Base-by-base conservation (phyloP, 53 echinoderm and acorn worm genomes). In the Paelopatides confundens region DNA sequence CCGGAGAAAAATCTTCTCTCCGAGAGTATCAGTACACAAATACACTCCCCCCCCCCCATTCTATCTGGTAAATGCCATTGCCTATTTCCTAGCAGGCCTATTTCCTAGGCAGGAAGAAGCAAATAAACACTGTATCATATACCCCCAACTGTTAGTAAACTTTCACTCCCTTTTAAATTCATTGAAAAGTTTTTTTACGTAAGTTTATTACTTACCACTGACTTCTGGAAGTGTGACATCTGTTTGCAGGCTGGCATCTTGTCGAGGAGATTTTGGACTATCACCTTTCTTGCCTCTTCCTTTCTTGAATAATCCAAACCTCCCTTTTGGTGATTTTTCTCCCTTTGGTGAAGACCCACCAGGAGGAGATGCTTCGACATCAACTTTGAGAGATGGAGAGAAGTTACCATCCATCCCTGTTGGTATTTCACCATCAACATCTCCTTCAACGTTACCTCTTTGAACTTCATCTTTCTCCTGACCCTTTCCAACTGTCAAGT, bases 271-370 rank as follows among this genome's bases (percentile, higher is more conserved):
- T 53, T 52, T 27, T 52, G 79, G 79, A 52, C 79, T 79, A 33
- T 53, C 79, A 53, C 0, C 18, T 33, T 53, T 79, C 76, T 76
- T 76, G 13, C 31, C 79, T 53, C 48, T 79, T 79, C 79, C 79
- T 79, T 33, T 79, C 54, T 79, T 79, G 33, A 79, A 79, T 4
- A 79, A 24, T 53, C 79, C 79, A 52, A 50, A 32, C 26, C 48
- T 79, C 53, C 53, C 79, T 31, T 79, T 79, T 46, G 79, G 79
- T 18, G 79, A 79, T 27, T 79, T 79, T 24, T 17, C 51, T 79
- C 33, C 79, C 49, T 29, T 51, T 33, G 49, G 33, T 4, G 79
- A 67, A 1, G 30, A 15, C 15, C 32, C 32, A 33, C 17, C 9
- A 2, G 29, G 46, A 40, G 74, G 74, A 21, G 40, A 39, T 26